phyloP scores from a whole-genome alignment of 2,113 vertebrate genomes.

The Gopherus evgoodei region DNA sequence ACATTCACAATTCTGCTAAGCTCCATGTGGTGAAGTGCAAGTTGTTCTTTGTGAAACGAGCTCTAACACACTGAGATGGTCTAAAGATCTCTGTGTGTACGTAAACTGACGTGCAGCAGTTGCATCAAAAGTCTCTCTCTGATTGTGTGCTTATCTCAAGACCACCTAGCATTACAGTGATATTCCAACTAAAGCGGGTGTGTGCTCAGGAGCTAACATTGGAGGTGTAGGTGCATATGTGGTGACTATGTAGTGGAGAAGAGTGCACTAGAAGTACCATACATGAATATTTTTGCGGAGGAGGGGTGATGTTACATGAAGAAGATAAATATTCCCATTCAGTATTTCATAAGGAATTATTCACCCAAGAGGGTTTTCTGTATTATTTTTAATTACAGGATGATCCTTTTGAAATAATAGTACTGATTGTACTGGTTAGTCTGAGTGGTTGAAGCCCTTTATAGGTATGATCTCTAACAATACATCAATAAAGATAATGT shows the following conservation, averaged over 20 bases:
- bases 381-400: neutral
- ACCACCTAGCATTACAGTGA: neutral
- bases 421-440: rapidly evolving
- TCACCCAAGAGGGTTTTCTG: neutral
- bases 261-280: neutral
- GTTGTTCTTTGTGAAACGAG: neutral
- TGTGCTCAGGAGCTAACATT: neutral
- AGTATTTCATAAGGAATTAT: neutral
- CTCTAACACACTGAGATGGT: neutral
- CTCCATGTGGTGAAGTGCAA: neutral
- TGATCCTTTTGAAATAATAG: neutral
- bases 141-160: neutral
- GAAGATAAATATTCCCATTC: neutral
- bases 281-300: rapidly evolving
- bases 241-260: neutral
- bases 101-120: neutral
- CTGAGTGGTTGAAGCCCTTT: neutral
- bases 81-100: neutral
- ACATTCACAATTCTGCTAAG: neutral
- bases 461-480: neutral
- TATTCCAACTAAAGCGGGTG: neutral
- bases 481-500: neutral
- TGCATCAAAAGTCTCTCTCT: neutral
- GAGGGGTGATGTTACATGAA: neutral
- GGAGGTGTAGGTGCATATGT: neutral